phyloP scores from a whole-genome alignment of 2,888 invertebrate species.

The Aphodius granarius region DNA sequence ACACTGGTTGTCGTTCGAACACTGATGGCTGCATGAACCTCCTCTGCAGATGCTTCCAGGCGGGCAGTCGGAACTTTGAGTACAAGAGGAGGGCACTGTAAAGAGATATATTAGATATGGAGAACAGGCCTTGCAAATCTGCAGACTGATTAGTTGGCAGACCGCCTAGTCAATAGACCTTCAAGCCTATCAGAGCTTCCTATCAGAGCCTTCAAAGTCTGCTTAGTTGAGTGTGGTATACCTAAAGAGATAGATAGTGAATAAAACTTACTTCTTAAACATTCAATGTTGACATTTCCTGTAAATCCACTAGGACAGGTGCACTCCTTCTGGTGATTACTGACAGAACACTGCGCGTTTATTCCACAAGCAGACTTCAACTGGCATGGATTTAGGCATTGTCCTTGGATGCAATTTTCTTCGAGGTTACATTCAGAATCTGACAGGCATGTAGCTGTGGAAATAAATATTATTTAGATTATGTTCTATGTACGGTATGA shows the following conservation, averaged over 20 bases:
- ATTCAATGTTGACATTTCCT: constrained; percentile 81
- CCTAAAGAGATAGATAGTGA: constrained; percentile 40
- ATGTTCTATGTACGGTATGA: too few species aligned
- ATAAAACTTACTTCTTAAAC: constrained; percentile 72
- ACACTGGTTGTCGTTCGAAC: constrained; percentile 77
- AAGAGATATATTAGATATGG: constrained; percentile 32
- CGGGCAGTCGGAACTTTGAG: constrained; percentile 69
- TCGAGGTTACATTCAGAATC: constrained; percentile 77
- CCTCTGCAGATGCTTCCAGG: constrained; percentile 75
- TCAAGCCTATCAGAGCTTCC: too few species aligned
- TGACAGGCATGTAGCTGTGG: constrained; percentile 72
- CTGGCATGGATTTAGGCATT: constrained; percentile 80
- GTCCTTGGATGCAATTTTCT: constrained; percentile 81
- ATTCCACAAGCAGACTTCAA: constrained; percentile 78
- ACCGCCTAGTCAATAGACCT: too few species aligned
- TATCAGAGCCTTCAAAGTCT: too few species aligned
- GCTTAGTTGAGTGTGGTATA: too few species aligned
- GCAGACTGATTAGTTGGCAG: too few species aligned
- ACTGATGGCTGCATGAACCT: constrained; percentile 79
- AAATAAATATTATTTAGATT: too few species aligned
- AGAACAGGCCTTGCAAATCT: neutral
- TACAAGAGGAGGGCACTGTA: constrained; percentile 78
- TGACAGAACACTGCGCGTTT: constrained; percentile 75
- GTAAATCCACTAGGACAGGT: constrained; percentile 84
- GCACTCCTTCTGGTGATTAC: constrained; percentile 76